phyloP scores from a whole-genome alignment of 2,797 vertebrate genomes.

The Decapterus maruadsi region DNA sequence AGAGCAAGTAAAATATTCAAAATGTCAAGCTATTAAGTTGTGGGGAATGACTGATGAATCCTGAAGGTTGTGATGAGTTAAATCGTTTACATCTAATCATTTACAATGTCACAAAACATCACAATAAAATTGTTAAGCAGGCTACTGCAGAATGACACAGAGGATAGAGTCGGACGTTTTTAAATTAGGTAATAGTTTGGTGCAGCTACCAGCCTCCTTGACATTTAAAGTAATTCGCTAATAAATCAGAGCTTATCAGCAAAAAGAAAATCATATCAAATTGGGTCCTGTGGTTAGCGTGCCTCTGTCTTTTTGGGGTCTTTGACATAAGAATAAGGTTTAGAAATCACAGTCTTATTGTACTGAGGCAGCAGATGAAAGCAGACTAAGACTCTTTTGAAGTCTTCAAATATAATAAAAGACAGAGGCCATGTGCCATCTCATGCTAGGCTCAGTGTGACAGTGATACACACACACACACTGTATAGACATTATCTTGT shows the following conservation, averaged over 20 bases:
- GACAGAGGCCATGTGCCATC: constrained; percentile 74
- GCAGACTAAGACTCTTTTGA: constrained; percentile 82
- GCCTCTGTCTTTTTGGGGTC: constrained; percentile 49
- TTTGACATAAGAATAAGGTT: constrained; percentile 65
- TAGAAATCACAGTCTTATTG: constrained; percentile 81
- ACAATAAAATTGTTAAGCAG: no score
- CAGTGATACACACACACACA: constrained; percentile 16
- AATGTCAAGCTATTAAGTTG: neutral
- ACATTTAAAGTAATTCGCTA: neutral
- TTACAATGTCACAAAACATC: no score
- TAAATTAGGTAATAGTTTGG: neutral
- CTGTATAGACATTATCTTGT: constrained; percentile 25
- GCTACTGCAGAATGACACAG: neutral
- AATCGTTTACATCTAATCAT: neutral
- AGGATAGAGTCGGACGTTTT: neutral
- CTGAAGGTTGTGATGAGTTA: neutral
- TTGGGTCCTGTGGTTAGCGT: constrained; percentile 30
- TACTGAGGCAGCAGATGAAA: constrained; percentile 89
- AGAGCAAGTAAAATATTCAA: neutral
- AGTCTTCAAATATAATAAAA: constrained; percentile 80
- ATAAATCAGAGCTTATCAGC: constrained; percentile 5
- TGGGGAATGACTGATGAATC: neutral
- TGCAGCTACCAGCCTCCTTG: neutral
- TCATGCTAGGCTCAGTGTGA: constrained; percentile 63
- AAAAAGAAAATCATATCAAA: constrained; percentile 27